Percentiles rank a stretch among this genome's conserved stretches.
Evolutionary conservation across 2,113 vertebrate genomes (phyloP).

Genomic region (Phaethon lepturus): DNA sequence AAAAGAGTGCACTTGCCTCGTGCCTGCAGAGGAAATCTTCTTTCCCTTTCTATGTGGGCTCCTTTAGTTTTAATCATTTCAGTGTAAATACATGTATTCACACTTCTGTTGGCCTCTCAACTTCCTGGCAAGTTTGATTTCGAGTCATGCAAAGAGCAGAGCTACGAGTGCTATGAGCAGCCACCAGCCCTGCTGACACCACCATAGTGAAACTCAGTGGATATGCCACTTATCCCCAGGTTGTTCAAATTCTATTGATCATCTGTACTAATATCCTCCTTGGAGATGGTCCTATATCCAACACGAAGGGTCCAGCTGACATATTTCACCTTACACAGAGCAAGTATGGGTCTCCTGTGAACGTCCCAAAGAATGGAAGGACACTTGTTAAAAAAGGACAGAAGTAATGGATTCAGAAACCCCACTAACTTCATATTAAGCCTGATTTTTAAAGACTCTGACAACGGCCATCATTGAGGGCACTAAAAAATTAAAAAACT

Average conservation of each 20-base stretch:
- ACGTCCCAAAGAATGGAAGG: background rate
- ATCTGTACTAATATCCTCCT: background rate
- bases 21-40: background rate
- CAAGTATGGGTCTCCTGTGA: background rate
- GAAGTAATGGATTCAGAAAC: background rate
- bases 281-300: background rate
- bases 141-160: background rate
- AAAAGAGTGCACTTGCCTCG: background rate
- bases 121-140: background rate
- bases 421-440: background rate
- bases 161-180: rapidly evolving
- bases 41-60: background rate
- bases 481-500: background rate
- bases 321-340: background rate
- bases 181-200: background rate
- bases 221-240: background rate
- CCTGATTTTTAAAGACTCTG: background rate
- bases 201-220: background rate
- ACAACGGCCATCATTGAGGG: background rate
- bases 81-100: background rate
- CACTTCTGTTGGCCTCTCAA: background rate
- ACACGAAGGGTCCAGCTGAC: background rate
- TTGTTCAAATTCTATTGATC: background rate
- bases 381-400: background rate
- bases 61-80: background rate